phyloP scores from a whole-genome alignment of 2,888 invertebrate genomes.

The Tetheella fluctuosa region DNA sequence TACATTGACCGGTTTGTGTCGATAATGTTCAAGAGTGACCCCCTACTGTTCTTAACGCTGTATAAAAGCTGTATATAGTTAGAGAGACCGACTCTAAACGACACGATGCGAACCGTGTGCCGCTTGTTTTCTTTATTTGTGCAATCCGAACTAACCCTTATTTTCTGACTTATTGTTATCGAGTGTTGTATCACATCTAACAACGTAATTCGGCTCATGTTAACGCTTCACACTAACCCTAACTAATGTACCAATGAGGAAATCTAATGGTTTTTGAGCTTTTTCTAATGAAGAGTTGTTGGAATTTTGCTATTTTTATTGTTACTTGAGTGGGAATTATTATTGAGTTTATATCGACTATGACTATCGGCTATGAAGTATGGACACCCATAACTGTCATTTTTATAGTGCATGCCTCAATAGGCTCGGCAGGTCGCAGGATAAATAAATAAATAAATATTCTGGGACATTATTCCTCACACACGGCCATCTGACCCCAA shows the following conservation, averaged over 20 bases:
- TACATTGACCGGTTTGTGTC: background rate
- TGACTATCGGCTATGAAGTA: too few species aligned
- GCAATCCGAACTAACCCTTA: constrained; percentile 45
- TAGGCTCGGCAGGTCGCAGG: too few species aligned
- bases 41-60: constrained; percentile 36
- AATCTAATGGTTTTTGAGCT: background rate
- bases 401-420: too few species aligned
- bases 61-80: constrained; percentile 50
- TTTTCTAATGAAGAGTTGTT: background rate
- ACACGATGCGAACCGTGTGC: constrained; percentile 33
- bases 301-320: background rate
- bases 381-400: too few species aligned
- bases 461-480: too few species aligned
- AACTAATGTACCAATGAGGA: constrained; percentile 2
- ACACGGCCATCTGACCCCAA: too few species aligned
- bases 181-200: constrained; percentile 48
- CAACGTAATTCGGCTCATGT: constrained; percentile 56
- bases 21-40: constrained; percentile 9
- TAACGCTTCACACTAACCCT: constrained; percentile 67
- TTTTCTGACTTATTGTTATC: constrained; percentile 3
- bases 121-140: constrained; percentile 64
- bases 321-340: background rate
- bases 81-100: constrained; percentile 33
- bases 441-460: too few species aligned
- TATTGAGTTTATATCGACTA: background rate